Evolutionary conservation across 2,797 vertebrate species (phyloP).

Genomic region (Lagorchestes hirsutus): DNA sequence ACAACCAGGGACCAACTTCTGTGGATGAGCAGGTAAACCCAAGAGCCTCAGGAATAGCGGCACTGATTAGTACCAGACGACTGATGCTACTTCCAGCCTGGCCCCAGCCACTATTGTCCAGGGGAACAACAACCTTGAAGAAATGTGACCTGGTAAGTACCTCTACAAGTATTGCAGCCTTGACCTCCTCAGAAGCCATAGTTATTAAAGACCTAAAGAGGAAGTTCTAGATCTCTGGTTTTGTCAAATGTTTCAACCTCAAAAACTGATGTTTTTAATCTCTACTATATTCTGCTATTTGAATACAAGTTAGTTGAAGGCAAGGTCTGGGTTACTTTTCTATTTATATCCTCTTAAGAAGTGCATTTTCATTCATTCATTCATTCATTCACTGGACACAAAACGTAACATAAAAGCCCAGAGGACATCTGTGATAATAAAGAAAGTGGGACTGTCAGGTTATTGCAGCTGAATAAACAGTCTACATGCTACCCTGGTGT

Average conservation of each 20-base stretch:
- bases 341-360: neutral
- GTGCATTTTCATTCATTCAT: neutral
- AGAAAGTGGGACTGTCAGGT: neutral
- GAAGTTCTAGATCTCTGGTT: neutral
- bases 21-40: neutral
- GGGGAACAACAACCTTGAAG: neutral
- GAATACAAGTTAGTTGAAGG: neutral
- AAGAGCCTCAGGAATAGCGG: neutral
- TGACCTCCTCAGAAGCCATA: neutral
- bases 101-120: neutral
- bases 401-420: neutral
- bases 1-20: neutral
- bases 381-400: neutral
- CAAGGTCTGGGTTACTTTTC: neutral
- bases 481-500: neutral
- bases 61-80: neutral
- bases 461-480: neutral
- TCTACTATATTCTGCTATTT: neutral
- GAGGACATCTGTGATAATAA: neutral
- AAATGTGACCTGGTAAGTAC: neutral
- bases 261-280: neutral
- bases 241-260: neutral
- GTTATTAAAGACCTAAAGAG: neutral
- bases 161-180: neutral
- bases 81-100: neutral